Conservation (phyloP, 2,797 vertebrate genomes). For the Channa striata region DNA sequence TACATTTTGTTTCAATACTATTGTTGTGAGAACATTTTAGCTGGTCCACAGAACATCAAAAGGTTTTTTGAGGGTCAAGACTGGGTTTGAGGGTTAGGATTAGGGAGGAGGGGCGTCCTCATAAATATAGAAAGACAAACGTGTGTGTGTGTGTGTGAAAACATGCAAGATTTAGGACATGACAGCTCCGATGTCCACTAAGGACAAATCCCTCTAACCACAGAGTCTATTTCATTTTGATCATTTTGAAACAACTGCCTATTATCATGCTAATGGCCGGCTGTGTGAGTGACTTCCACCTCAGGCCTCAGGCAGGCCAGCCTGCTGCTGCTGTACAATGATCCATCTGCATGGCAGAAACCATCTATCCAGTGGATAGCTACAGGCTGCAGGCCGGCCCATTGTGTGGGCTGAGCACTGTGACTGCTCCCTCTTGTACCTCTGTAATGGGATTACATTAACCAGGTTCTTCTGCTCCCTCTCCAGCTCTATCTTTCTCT, state of each 20-base stretch:
- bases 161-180: constrained; percentile 26
- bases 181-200: constrained; percentile 39
- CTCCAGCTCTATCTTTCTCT: constrained; percentile 44
- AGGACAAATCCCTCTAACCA: constrained; percentile 49
- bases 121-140: no score
- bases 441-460: constrained; percentile 88
- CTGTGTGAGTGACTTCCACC: constrained; percentile 70
- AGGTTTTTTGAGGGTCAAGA: no score
- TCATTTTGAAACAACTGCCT: constrained; percentile 74
- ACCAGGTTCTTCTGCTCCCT: constrained; percentile 81
- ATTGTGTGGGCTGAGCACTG: constrained; percentile 86
- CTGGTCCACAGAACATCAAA: no score
- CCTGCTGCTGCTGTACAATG: constrained; percentile 69
- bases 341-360: constrained; percentile 82
- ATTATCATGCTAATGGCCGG: constrained; percentile 74
- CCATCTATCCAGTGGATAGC: constrained; percentile 79
- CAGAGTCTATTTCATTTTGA: constrained; percentile 65
- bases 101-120: no score
- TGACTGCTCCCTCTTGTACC: constrained; percentile 86
- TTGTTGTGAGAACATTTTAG: no score
- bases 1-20: no score
- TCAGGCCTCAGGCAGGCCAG: constrained; percentile 65
- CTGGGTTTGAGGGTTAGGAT: no score
- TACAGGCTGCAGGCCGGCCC: constrained; percentile 79
- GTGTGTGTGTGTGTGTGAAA: constrained; percentile 14